phyloP scores from a whole-genome alignment of 2,113 vertebrate genomes.

The Tyto alba region DNA sequence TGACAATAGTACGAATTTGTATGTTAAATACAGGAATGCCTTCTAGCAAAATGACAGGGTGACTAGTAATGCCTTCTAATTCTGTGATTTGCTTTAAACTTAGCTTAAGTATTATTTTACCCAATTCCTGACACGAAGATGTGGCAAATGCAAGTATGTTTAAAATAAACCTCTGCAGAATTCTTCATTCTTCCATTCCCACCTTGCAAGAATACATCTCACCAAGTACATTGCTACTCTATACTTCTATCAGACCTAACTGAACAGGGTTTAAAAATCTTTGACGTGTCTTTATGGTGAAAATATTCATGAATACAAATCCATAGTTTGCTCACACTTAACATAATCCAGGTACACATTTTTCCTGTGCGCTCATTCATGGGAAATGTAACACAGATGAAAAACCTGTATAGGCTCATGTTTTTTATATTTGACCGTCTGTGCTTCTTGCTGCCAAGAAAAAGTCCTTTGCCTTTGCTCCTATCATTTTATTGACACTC shows the following conservation, averaged over 20 bases:
- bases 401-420: background rate
- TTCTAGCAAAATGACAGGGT: background rate
- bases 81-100: background rate
- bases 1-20: conserved; percentile 3
- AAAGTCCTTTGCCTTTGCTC: background rate
- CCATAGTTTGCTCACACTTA: conserved; percentile 5
- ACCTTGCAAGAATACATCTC: background rate
- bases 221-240: background rate
- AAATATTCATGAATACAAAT: conserved; percentile 23
- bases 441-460: background rate
- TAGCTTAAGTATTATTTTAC: background rate
- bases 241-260: background rate
- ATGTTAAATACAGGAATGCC: conserved; percentile 35
- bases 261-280: background rate
- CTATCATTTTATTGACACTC: background rate
- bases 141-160: background rate
- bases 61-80: background rate
- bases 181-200: background rate
- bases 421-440: conserved; percentile 8
- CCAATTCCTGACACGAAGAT: background rate
- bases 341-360: conserved; percentile 8
- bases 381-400: background rate
- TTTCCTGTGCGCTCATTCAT: background rate
- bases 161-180: background rate
- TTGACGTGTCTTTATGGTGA: background rate